Evolutionary conservation across 2,113 vertebrate species (phyloP).

Genomic region (Pelecanus crispus): DNA sequence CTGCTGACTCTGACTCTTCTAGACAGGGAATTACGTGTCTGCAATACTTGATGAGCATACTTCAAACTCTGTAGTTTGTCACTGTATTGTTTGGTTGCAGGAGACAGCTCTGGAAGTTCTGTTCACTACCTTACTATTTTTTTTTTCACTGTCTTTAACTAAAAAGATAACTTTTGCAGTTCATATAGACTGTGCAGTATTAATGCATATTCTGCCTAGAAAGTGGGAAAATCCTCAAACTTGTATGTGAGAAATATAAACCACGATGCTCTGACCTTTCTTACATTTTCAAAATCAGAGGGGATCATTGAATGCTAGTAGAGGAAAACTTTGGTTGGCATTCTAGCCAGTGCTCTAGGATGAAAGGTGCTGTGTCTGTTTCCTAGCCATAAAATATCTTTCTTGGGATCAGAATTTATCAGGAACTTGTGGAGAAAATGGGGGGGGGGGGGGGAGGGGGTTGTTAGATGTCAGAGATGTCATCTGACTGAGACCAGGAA

Average conservation of each 20-base stretch:
- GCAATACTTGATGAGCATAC: background rate
- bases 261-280: background rate
- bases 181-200: background rate
- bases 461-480: background rate
- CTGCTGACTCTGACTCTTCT: background rate
- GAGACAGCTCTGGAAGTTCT: background rate
- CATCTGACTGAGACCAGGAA: background rate
- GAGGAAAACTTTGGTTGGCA: background rate
- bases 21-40: background rate
- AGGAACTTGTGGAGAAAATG: background rate
- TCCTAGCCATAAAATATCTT: background rate
- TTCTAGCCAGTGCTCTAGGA: background rate
- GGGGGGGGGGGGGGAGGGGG: rapidly evolving
- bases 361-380: background rate
- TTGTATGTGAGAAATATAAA: background rate
- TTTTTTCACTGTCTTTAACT: background rate
- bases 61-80: background rate
- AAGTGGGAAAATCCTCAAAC: background rate
- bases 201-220: background rate
- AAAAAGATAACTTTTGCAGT: background rate
- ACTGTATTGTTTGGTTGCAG: background rate
- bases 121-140: background rate
- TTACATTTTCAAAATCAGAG: background rate
- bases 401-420: background rate
- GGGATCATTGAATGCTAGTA: background rate